phyloP scores from a whole-genome alignment of 2,797 vertebrate genomes.

The Orientallactaga sibirica region DNA sequence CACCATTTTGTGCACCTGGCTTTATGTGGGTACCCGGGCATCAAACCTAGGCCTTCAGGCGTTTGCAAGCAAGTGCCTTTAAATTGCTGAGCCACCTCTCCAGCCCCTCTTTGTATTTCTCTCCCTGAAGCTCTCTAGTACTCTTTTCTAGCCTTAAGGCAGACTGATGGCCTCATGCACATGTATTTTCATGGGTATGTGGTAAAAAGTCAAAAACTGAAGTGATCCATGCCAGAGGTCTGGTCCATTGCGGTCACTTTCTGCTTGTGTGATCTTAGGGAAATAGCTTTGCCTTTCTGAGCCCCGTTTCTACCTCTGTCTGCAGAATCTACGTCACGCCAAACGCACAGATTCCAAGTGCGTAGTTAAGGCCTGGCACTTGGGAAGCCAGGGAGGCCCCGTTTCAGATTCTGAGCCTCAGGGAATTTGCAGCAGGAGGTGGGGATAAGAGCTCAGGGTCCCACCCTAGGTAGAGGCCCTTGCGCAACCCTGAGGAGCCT shows the following conservation, averaged over 20 bases:
- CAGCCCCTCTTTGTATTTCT: too few relatives aligned
- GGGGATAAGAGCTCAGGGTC: neutral
- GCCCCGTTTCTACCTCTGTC: neutral
- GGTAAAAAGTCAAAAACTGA: neutral
- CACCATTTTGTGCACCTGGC: too few relatives aligned
- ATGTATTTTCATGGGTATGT: neutral
- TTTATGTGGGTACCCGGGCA: too few relatives aligned
- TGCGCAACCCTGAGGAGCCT: neutral
- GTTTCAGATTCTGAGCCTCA: neutral
- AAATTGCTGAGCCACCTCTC: too few relatives aligned
- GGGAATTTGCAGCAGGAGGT: neutral
- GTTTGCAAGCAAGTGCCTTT: too few relatives aligned
- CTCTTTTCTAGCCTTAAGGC: neutral
- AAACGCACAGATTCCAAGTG: neutral
- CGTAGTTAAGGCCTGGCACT: neutral
- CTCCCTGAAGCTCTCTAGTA: neutral
- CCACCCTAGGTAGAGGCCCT: neutral
- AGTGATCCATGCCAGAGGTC: neutral
- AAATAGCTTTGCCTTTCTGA: constrained; percentile 18
- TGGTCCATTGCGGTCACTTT: neutral
- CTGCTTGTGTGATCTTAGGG: constrained; percentile 16
- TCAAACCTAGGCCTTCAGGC: too few relatives aligned
- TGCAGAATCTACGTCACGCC: neutral
- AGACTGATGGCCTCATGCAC: neutral
- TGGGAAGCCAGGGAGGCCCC: neutral